phyloP scores from a whole-genome alignment of 1,140 invertebrate genomes.

The Aricia agestis region DNA sequence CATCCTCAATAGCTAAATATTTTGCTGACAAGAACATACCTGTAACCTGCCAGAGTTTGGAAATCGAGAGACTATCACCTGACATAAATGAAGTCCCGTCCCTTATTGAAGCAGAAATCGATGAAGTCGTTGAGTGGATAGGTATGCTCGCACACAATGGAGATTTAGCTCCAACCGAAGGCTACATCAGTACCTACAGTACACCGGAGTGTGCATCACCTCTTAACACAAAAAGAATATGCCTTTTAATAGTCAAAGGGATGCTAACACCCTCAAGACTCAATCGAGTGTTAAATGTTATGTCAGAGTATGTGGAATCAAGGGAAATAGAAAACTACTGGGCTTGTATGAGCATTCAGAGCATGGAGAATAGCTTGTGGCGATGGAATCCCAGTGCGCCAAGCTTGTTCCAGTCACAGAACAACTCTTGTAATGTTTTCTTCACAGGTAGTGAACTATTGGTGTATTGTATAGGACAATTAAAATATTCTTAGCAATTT shows the following conservation, averaged over 20 bases:
- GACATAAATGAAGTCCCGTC: slow-evolving; percentile 49
- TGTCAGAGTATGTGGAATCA: slow-evolving; percentile 41
- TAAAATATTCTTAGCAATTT: slow-evolving; percentile 54
- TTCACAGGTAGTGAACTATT: slow-evolving; percentile 38
- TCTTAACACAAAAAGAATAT: slow-evolving; percentile 46
- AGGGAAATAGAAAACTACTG: slow-evolving; percentile 55
- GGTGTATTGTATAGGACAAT: slow-evolving; percentile 52
- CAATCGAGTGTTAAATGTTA: slow-evolving; percentile 33
- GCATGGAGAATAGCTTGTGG: slow-evolving; percentile 51
- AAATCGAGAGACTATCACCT: slow-evolving; percentile 37
- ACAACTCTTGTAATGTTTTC: slow-evolving; percentile 52
- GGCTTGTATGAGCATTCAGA: slow-evolving; percentile 56
- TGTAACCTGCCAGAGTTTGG: slow-evolving; percentile 38
- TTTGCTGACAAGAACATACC: slow-evolving; percentile 44
- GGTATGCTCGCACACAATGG: slow-evolving; percentile 54
- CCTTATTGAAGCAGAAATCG: slow-evolving; percentile 42
- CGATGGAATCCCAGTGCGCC: slow-evolving; percentile 40
- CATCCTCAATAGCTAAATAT: slow-evolving; percentile 64
- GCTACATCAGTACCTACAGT: slow-evolving; percentile 54
- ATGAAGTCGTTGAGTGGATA: slow-evolving; percentile 61
- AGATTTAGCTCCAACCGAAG: slow-evolving; percentile 38
- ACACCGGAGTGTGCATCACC: slow-evolving; percentile 46
- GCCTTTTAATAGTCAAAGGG: slow-evolving; percentile 48
- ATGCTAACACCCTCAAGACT: slow-evolving; percentile 47
- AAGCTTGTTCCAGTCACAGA: slow-evolving; percentile 55